Evolutionary conservation across 53 echinoderm and acorn worm species (phyloP), one percentile per base, ranked within the genome.

Genomic region (Apostichopus leukothele): DNA sequence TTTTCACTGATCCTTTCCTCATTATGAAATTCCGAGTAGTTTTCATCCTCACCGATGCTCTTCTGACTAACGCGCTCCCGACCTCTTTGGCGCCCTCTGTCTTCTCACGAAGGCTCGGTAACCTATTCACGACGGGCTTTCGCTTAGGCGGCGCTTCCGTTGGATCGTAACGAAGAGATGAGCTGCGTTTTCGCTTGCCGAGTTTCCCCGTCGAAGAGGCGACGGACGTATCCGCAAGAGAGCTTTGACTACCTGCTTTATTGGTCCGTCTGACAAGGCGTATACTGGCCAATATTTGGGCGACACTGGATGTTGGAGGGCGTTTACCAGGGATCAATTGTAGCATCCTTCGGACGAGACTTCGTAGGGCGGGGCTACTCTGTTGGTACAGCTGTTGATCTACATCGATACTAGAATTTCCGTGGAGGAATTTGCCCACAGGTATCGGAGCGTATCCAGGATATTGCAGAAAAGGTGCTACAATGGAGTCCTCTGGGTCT

Each of bases 361-460:
- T 92, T 51, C 97, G 85, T 21, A 97, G 90, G 51, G 94, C 94
- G 10, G 92, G 90, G 78, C 95, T 97, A 25, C 92, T 88, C 27
- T 90, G 86, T 5, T 92, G 91, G 90, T 92, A 95, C 21, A 97
- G 93, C 66, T 97, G 95, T 52, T 88, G 94, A 68, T 97, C 97
- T 9, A 97, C 81, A 66, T 93, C 93, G 74, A 97, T 90, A 79
- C 97, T 97, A n/a, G 95, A 92, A 88, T 97, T 97, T 52, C 77
- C 93, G 67, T 94, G 84, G 8, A 96, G 87, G 68, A 97, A 97
- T 79, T 94, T 95, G 16, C 97, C 97, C 8, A 97, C 76, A 4
- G 97, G 94, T 50, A 97, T 94, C 5, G 92, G 79, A n/a, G 96
- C 97, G 54, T 97, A 97, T 4, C 97, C 97, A 3, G 97, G 95